Conservation (phyloP, 2,888 invertebrate genomes). For the Nomada fucata region DNA sequence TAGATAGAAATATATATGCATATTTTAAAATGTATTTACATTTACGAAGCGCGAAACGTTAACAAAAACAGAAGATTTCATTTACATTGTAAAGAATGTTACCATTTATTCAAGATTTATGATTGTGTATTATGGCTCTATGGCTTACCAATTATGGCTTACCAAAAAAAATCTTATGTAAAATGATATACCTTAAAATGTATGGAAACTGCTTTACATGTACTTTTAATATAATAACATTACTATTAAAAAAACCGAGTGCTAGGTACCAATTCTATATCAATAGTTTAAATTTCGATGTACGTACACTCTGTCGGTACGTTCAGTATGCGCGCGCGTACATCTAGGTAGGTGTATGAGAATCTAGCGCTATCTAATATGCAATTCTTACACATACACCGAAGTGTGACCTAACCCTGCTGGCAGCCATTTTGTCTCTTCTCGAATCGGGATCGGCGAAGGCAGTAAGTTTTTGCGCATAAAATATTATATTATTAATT, state of each 20-base stretch:
- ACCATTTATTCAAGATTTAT: no score
- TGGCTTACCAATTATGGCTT: neutral
- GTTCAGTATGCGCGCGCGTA: no score
- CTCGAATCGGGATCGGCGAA: neutral
- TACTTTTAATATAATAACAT: neutral
- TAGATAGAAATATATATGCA: neutral
- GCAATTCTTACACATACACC: neutral
- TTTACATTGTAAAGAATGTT: neutral
- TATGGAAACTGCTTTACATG: neutral
- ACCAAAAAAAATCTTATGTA: neutral
- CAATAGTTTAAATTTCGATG: constrained; percentile 40
- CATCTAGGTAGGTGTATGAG: no score
- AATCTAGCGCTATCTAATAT: neutral
- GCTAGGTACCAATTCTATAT: constrained; percentile 6
- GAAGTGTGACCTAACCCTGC: neutral
- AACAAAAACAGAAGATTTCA: neutral
- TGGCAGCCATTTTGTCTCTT: constrained; percentile 36
- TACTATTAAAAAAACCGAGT: constrained; percentile 16
- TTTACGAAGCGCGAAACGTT: no score
- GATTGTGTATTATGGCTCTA: neutral
- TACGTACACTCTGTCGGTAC: neutral
- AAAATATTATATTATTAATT: neutral
- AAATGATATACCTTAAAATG: neutral
- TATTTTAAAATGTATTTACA: neutral
- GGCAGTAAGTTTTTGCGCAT: constrained; percentile 28